A percentile compares a stretch with the other conserved stretches of the same genome.
phyloP scores from a whole-genome alignment of 2,888 invertebrate species.

The Anoncus sp. region DNA sequence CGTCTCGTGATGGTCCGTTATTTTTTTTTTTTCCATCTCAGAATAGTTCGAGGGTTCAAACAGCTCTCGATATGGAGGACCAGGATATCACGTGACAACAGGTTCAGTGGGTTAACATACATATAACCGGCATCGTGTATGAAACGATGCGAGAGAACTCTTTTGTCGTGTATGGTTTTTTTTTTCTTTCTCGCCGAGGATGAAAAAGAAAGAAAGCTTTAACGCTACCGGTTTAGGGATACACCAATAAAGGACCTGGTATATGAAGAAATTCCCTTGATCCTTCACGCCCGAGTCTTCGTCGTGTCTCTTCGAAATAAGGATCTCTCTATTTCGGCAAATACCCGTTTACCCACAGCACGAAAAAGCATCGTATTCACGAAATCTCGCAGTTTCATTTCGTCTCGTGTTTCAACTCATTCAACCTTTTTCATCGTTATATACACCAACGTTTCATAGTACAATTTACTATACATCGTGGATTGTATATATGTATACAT shows the following conservation, averaged over 20 bases:
- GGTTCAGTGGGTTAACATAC: conserved; percentile 67
- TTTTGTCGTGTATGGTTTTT: too few species aligned
- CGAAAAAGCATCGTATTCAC: conserved; percentile 37
- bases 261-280: conserved; percentile 30
- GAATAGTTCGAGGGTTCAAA: conserved; percentile 27
- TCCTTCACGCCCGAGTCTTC: conserved; percentile 25
- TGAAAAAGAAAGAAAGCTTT: background rate
- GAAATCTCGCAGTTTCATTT: conserved; percentile 44
- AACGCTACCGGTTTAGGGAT: conserved; percentile 59
- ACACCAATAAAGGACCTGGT: too few species aligned
- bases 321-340: conserved; percentile 49
- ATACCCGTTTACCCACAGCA: conserved; percentile 15
- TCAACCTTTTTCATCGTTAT: conserved; percentile 42
- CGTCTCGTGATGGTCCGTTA: background rate
- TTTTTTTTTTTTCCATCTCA: conserved; percentile 6
- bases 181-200: conserved; percentile 26
- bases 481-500: conserved; percentile 22
- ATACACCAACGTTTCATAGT: conserved; percentile 13
- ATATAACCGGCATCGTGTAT: conserved; percentile 57
- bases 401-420: conserved; percentile 61
- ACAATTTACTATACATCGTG: background rate
- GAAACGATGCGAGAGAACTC: conserved; percentile 26
- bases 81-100: conserved; percentile 75
- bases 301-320: conserved; percentile 17
- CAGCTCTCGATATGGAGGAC: conserved; percentile 27